A percentile compares a stretch with the other conserved stretches of the same genome.
phyloP scores from a whole-genome alignment of 2,113 vertebrate species.

The Harpagus bidentatus region DNA sequence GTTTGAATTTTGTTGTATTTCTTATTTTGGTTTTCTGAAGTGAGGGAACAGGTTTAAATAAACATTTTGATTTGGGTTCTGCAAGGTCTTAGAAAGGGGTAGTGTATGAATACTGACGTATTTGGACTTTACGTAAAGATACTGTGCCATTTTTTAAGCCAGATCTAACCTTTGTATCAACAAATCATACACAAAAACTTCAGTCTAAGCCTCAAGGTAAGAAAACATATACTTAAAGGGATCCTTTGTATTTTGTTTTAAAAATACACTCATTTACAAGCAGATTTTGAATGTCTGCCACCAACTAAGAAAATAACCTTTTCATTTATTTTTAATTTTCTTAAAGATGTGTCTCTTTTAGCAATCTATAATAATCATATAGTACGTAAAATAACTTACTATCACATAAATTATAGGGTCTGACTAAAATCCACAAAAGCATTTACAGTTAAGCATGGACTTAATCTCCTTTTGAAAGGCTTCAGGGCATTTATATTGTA shows the following conservation, averaged over 20 bases:
- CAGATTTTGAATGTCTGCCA: slow-evolving; percentile 47
- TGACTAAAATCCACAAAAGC: not conserved
- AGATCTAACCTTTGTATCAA: slow-evolving; percentile 64
- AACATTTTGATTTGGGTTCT: slow-evolving; percentile 67
- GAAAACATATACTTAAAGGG: slow-evolving; percentile 55
- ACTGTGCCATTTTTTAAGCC: slow-evolving; percentile 49
- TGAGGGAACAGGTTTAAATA: slow-evolving; percentile 57
- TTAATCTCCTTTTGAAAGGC: not conserved
- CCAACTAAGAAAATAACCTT: slow-evolving; percentile 27
- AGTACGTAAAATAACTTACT: not conserved
- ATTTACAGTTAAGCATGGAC: not conserved
- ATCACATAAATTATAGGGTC: not conserved
- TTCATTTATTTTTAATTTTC: slow-evolving; percentile 33
- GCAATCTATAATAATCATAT: not conserved
- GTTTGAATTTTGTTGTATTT: slow-evolving; percentile 62
- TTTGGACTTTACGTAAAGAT: slow-evolving; percentile 33
- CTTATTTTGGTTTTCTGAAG: slow-evolving; percentile 57
- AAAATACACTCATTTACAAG: slow-evolving; percentile 59
- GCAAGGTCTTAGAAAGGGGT: slow-evolving; percentile 48
- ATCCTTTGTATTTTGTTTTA: slow-evolving; percentile 55
- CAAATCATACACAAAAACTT: slow-evolving; percentile 55
- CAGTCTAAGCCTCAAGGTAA: slow-evolving; percentile 47
- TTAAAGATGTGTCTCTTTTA: slow-evolving; percentile 13
- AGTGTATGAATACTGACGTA: slow-evolving; percentile 63
- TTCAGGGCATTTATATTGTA: not conserved